Percentiles rank a stretch among this genome's conserved stretches.
Evolutionary conservation across 2,888 invertebrate species (phyloP).

Genomic region (Drosophila gaucha): DNA sequence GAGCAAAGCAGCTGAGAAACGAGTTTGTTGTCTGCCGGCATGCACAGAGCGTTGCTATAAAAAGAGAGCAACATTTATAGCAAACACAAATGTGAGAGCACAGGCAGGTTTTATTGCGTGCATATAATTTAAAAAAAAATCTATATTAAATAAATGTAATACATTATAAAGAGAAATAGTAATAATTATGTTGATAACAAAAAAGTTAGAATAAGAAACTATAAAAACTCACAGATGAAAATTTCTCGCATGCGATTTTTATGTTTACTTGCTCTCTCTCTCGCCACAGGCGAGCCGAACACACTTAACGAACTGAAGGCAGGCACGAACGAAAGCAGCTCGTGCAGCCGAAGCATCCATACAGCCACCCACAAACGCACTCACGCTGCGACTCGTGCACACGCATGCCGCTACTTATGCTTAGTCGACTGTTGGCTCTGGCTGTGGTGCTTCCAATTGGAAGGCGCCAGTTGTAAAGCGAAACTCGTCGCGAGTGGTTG

Average conservation of each 20-base stretch:
- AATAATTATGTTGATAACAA: background rate
- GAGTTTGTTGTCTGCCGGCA: conserved; percentile 48
- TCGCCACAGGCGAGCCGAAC: conserved; percentile 9
- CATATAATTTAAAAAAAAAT: background rate
- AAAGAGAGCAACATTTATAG: conserved; percentile 53
- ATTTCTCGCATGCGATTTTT: conserved; percentile 63
- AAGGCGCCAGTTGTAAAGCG: conserved; percentile 74
- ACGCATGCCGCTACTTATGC: conserved; percentile 50
- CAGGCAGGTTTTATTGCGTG: background rate
- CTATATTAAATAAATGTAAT: background rate
- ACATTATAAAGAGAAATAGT: background rate
- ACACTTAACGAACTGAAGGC: conserved; percentile 19
- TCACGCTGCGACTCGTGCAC: conserved; percentile 11
- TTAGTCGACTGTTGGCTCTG: conserved; percentile 17
- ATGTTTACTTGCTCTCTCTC: conserved; percentile 26
- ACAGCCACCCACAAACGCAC: conserved; percentile 52
- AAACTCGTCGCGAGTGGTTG: conserved; percentile 75
- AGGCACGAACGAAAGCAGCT: conserved; percentile 30
- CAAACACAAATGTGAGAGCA: conserved; percentile 26
- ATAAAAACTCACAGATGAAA: no score
- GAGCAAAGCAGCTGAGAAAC: conserved; percentile 48
- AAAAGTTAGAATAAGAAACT: fast-evolving
- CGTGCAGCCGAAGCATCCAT: conserved; percentile 50
- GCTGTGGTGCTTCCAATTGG: conserved; percentile 57
- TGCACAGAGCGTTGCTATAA: conserved; percentile 55